phyloP scores from a whole-genome alignment of 2,113 vertebrate genomes.

The Melanocharis versteri region DNA sequence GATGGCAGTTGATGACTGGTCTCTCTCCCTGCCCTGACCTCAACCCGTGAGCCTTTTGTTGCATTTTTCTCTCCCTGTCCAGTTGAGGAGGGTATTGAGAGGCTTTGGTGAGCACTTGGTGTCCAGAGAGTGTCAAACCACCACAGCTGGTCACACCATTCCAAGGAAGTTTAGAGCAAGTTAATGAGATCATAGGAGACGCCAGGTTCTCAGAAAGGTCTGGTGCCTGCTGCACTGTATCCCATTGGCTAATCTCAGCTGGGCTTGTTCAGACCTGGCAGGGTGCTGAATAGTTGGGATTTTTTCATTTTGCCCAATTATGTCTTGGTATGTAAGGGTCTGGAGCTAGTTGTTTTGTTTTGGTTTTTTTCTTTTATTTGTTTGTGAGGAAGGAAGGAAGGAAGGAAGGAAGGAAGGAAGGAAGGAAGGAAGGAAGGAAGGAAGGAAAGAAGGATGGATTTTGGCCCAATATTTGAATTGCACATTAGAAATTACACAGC shows the following conservation, averaged over 20 bases:
- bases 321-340: not conserved
- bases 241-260: not conserved
- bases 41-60: rapidly evolving
- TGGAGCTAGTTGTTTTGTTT: not conserved
- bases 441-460: not conserved
- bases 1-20: not conserved
- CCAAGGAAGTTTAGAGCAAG: not conserved
- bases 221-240: not conserved
- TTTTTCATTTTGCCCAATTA: not conserved
- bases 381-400: not conserved
- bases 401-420: not conserved
- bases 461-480: not conserved
- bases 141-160: not conserved
- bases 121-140: not conserved
- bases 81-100: not conserved
- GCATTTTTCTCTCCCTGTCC: not conserved
- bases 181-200: not conserved
- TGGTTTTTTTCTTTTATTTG: not conserved
- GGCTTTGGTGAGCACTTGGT: not conserved
- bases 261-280: not conserved
- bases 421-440: not conserved
- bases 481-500: not conserved
- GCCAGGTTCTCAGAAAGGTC: not conserved
- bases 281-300: not conserved
- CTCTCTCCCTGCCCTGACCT: too few species aligned